phyloP scores from a whole-genome alignment of 2,113 vertebrate species.

The Turnix velox region DNA sequence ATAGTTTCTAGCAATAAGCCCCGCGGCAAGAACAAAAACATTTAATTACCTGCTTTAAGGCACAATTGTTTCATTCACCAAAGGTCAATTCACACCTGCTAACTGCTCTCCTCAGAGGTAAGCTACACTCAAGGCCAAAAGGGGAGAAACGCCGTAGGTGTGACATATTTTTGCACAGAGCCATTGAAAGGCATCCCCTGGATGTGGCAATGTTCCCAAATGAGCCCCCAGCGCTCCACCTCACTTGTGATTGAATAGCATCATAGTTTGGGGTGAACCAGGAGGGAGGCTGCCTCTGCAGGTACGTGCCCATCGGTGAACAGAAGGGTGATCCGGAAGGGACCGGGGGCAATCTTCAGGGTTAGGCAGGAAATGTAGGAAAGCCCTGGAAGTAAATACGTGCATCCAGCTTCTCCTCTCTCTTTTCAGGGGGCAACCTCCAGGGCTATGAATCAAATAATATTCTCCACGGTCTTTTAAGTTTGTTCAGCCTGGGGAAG shows the following conservation, averaged over 20 bases:
- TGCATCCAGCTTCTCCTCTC: neutral
- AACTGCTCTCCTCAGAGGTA: neutral
- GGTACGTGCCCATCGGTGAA: fast-evolving
- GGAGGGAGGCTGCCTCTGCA: neutral
- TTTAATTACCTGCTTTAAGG: neutral
- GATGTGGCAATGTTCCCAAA: neutral
- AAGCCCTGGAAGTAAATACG: neutral
- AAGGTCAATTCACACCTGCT: conserved; percentile 26
- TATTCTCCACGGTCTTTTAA: neutral
- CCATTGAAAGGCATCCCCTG: neutral
- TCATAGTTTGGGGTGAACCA: neutral
- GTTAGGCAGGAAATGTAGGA: neutral
- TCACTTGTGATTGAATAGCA: fast-evolving
- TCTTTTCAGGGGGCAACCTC: neutral
- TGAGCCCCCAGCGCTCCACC: neutral
- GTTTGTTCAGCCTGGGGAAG: too few relatives aligned
- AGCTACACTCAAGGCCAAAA: neutral
- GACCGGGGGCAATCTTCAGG: neutral
- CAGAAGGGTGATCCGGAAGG: neutral
- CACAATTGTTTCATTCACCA: neutral
- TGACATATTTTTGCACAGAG: neutral
- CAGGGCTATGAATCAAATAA: neutral
- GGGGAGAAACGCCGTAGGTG: neutral
- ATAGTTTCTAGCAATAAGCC: neutral
- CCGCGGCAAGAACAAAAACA: neutral